phyloP scores from a whole-genome alignment of 2,888 invertebrate genomes.

The Apeira syringaria region DNA sequence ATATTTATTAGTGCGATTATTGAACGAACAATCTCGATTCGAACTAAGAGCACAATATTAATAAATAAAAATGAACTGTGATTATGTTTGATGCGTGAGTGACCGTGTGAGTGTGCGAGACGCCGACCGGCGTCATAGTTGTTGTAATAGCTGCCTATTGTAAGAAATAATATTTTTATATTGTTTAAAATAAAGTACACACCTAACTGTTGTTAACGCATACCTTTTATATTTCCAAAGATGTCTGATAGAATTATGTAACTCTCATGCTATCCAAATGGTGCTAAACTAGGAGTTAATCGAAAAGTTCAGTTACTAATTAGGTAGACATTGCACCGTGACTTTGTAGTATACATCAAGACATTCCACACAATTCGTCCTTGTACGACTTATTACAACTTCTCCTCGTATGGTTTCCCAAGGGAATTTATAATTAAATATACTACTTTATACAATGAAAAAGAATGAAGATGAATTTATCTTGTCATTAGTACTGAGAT shows the following conservation, averaged over 20 bases:
- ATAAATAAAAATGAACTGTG: constrained; percentile 70
- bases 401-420: no score
- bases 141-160: constrained; percentile 62
- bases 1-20: constrained; percentile 72
- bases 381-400: no score
- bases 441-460: constrained; percentile 17
- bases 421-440: constrained; percentile 27
- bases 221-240: constrained; percentile 69
- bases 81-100: constrained; percentile 43
- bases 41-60: constrained; percentile 65
- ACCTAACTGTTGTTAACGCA: constrained; percentile 64
- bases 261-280: constrained; percentile 61
- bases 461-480: constrained; percentile 12
- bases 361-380: constrained; percentile 30
- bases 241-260: constrained; percentile 49
- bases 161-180: constrained; percentile 80
- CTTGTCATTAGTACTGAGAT: constrained; percentile 24
- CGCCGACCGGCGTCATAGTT: constrained; percentile 25
- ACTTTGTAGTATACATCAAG: constrained; percentile 12
- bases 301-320: constrained; percentile 26
- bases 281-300: constrained; percentile 66
- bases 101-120: constrained; percentile 29
- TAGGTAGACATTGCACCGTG: constrained; percentile 31
- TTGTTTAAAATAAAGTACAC: constrained; percentile 78
- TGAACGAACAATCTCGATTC: constrained; percentile 61